phyloP scores from a whole-genome alignment of 2,113 vertebrate genomes.

The Rallus limicola region DNA sequence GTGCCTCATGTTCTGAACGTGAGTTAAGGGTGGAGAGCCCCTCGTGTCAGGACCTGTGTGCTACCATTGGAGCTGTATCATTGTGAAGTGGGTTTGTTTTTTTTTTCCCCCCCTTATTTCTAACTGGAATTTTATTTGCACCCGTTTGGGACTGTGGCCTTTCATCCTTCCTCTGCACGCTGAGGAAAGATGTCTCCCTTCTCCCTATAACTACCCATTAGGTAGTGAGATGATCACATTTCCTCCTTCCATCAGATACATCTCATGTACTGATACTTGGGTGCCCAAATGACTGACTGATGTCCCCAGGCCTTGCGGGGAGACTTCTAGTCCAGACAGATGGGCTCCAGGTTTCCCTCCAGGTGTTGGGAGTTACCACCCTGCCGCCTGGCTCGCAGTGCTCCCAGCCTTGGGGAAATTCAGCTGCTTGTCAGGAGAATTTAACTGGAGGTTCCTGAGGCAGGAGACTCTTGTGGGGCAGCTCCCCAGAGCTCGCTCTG shows the following conservation, averaged over 20 bases:
- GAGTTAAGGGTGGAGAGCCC: neutral
- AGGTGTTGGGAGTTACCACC: neutral
- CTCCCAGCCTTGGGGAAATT: neutral
- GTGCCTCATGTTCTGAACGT: neutral
- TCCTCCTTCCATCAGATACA: neutral
- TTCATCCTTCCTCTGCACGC: neutral
- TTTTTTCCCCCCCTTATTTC: neutral
- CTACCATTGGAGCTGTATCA: neutral
- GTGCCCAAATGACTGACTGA: neutral
- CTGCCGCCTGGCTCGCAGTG: neutral
- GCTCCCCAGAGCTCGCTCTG: neutral
- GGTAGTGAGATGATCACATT: rapidly evolving
- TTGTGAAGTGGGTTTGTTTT: neutral
- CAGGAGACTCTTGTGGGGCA: neutral
- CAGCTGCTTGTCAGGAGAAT: neutral
- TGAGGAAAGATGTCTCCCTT: neutral
- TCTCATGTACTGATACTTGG: neutral
- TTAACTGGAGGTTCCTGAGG: neutral
- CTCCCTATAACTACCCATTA: rapidly evolving
- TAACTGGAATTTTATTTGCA: neutral
- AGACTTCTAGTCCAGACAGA: neutral
- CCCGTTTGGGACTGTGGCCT: neutral
- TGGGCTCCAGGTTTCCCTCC: neutral
- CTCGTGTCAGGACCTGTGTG: neutral
- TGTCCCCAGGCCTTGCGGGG: neutral